Evolutionary conservation across 2,797 vertebrate genomes (phyloP).

Genomic region (Meriones psammophilus): DNA sequence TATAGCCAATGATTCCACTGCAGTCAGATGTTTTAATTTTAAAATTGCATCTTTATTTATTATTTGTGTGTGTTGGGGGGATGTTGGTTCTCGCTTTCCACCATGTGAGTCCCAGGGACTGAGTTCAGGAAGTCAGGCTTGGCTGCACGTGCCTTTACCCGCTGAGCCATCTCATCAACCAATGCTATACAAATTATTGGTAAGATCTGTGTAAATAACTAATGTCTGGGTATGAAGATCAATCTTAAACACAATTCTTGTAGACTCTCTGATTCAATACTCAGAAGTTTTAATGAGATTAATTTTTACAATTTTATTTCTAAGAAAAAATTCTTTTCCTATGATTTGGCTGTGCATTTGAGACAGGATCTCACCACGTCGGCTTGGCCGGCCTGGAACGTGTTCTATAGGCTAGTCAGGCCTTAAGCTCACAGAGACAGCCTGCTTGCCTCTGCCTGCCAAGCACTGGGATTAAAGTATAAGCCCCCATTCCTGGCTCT

Average conservation of each 20-base stretch:
- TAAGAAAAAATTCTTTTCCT: slow-evolving; percentile 63
- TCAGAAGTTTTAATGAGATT: slow-evolving; percentile 27
- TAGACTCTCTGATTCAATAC: neutral
- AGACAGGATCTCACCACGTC: neutral
- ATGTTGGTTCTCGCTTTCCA: neutral
- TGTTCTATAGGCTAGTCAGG: neutral
- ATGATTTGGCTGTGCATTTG: slow-evolving; percentile 22
- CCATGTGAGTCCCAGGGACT: neutral
- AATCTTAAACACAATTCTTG: slow-evolving; percentile 28
- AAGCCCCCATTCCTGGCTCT: slow-evolving; percentile 13
- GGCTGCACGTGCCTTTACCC: neutral
- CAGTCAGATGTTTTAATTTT: neutral
- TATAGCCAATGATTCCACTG: neutral
- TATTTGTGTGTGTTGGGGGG: neutral
- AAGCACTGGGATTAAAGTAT: neutral
- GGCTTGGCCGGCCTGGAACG: neutral
- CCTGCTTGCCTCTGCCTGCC: neutral
- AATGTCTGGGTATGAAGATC: neutral
- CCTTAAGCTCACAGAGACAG: neutral
- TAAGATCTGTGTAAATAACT: neutral
- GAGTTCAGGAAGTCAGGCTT: neutral
- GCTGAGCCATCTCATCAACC: neutral
- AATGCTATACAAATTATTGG: neutral
- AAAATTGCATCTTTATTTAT: neutral
- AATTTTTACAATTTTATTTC: neutral